These are phyloP conservation scores for Pachyuromys duprasi DNA, from an alignment of 2,797 vertebrate genomes.

Conservation along the genomic window DNA sequence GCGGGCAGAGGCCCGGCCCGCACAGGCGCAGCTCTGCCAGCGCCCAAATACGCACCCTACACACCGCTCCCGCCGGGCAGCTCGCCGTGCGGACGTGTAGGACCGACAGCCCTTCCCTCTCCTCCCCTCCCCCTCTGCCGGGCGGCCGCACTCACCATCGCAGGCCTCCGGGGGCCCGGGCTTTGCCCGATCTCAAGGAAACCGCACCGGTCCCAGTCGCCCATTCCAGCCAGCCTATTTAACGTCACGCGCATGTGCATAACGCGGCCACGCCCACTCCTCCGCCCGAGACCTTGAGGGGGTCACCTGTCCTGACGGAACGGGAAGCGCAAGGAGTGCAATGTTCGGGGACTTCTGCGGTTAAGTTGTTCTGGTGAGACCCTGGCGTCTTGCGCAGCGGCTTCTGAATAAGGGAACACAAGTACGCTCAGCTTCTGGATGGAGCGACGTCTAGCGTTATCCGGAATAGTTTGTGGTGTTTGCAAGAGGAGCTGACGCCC, in stretches of 20 bases:
- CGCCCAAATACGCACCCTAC: background rate
- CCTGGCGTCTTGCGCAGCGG: background rate
- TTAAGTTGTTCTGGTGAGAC: background rate
- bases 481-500: background rate
- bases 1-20: background rate
- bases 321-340: too few species aligned
- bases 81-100: background rate
- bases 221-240: background rate
- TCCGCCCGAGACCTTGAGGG: background rate
- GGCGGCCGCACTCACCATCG: background rate
- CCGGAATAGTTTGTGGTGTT: background rate
- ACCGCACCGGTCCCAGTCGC: background rate
- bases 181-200: too few species aligned
- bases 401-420: background rate
- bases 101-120: background rate
- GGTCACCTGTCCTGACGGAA: background rate
- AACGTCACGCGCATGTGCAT: too few species aligned
- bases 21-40: background rate
- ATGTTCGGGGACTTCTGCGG: background rate
- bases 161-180: background rate
- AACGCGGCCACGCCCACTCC: background rate
- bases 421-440: background rate
- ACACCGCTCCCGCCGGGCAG: background rate
- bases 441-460: background rate
- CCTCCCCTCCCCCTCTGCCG: background rate